Conservation (phyloP, 2,888 invertebrate species). For the Cecidostiba fungosa region DNA sequence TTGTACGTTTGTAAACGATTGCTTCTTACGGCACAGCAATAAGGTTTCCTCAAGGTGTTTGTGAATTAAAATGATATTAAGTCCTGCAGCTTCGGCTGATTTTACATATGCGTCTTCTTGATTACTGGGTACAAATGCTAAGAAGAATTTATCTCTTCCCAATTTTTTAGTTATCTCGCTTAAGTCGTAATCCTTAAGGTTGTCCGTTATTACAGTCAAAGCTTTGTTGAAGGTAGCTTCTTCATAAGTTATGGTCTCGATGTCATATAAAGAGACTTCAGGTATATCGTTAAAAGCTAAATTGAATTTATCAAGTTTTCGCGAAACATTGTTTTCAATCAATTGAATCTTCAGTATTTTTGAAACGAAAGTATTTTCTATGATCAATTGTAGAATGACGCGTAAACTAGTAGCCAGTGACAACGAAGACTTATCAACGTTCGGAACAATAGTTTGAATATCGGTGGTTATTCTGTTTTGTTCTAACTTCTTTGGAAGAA, state of each 20-base stretch:
- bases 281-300: conserved; percentile 24
- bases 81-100: conserved; percentile 22
- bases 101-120: conserved; percentile 28
- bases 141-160: conserved; percentile 41
- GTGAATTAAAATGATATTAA: conserved; percentile 39
- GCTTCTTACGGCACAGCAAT: conserved; percentile 45
- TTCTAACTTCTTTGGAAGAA: conserved; percentile 18
- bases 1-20: conserved; percentile 10
- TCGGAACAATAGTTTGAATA: conserved; percentile 16
- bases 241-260: neutral
- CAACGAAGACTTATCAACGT: conserved; percentile 24
- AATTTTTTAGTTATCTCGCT: conserved; percentile 31
- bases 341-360: conserved; percentile 48
- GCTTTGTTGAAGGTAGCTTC: conserved; percentile 45
- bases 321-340: neutral
- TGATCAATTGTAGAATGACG: conserved; percentile 48
- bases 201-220: conserved; percentile 41
- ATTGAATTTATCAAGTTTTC: neutral
- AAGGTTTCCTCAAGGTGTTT: conserved; percentile 8
- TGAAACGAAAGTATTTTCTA: conserved; percentile 56
- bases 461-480: conserved; percentile 34
- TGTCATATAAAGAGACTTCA: conserved; percentile 43
- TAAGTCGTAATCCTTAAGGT: conserved; percentile 20
- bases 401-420: conserved; percentile 40
- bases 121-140: conserved; percentile 23